A percentile compares a stretch with the other conserved stretches of the same genome.
Conservation (phyloP, 2,888 invertebrate genomes). For the Emmelina monodactyla region DNA sequence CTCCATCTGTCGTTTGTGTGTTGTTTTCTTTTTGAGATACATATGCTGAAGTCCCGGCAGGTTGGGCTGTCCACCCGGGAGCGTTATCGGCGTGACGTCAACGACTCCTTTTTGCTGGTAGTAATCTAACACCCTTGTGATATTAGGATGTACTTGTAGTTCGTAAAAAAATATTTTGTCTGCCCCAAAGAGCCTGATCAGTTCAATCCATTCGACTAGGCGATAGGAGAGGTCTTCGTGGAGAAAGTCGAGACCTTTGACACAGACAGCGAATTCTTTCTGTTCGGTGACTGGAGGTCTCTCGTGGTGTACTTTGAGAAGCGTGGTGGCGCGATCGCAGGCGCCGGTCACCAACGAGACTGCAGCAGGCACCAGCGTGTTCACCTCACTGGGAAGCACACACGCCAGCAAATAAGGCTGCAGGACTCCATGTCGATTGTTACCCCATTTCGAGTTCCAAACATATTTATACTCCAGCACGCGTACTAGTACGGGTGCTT, state of each 20-base stretch:
- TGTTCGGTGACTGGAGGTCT: conserved; percentile 71
- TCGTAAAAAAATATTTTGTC: conserved; percentile 93
- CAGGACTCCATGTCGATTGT: conserved; percentile 88
- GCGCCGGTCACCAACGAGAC: conserved; percentile 86
- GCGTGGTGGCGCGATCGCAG: conserved; percentile 87
- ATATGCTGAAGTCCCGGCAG: conserved; percentile 87
- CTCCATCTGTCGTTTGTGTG: conserved; percentile 94
- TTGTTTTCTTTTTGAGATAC: conserved; percentile 89
- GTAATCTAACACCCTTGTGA: conserved; percentile 79
- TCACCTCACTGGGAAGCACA: conserved; percentile 80
- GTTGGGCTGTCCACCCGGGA: conserved; percentile 92
- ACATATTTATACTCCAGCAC: conserved; percentile 92
- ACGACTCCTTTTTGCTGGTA: conserved; percentile 73
- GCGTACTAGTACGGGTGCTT: conserved; percentile 81
- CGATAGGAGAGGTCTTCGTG: conserved; percentile 90
- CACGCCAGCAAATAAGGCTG: conserved; percentile 92
- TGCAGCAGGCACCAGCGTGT: conserved; percentile 77
- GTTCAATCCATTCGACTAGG: conserved; percentile 93
- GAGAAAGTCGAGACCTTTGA: conserved; percentile 91
- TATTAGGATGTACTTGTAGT: conserved; percentile 90
- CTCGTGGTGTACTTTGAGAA: conserved; percentile 82
- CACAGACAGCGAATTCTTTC: conserved; percentile 90
- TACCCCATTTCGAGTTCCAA: conserved; percentile 95
- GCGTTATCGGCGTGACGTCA: conserved; percentile 79
- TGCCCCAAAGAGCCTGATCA: conserved; percentile 85